Evolutionary conservation across 1,140 invertebrate species (phyloP).

Genomic region (Listronotus oregonensis): DNA sequence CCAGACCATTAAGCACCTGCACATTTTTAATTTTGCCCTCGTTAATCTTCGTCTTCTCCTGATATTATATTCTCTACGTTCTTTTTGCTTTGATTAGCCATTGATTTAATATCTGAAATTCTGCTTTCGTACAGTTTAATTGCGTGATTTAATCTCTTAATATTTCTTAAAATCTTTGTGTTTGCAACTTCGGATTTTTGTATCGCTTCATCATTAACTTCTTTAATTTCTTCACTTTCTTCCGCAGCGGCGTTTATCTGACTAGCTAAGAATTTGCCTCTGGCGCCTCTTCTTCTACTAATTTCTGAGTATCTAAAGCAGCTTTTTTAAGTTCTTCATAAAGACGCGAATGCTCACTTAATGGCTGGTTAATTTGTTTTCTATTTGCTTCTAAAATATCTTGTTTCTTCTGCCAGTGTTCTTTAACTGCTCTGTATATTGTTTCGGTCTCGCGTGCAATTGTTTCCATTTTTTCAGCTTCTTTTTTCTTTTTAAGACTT

Average conservation of each 20-base stretch:
- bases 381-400: conserved; percentile 40
- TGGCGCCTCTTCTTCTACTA: conserved; percentile 52
- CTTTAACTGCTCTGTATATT: conserved; percentile 42
- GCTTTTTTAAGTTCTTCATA: conserved; percentile 50
- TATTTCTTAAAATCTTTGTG: conserved; percentile 50
- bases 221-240: conserved; percentile 45
- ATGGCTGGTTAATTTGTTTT: conserved; percentile 32
- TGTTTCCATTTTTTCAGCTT: conserved; percentile 43
- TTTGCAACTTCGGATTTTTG: conserved; percentile 49
- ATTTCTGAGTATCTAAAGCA: conserved; percentile 48
- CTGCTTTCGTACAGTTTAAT: conserved; percentile 37
- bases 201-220: conserved; percentile 48
- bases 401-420: conserved; percentile 39
- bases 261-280: conserved; percentile 47
- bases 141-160: conserved; percentile 43
- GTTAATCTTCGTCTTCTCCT: not conserved
- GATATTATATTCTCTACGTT: not conserved
- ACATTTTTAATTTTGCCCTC: no score
- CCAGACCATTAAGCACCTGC: no score
- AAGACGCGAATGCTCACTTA: conserved; percentile 43
- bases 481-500: conserved; percentile 45
- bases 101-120: conserved; percentile 16
- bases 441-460: conserved; percentile 36
- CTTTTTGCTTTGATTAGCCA: conserved; percentile 9
- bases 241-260: conserved; percentile 50